Percentiles rank a stretch among this genome's conserved stretches.
phyloP scores from a whole-genome alignment of 2,888 invertebrate species.

The Euzophera pinguis region DNA sequence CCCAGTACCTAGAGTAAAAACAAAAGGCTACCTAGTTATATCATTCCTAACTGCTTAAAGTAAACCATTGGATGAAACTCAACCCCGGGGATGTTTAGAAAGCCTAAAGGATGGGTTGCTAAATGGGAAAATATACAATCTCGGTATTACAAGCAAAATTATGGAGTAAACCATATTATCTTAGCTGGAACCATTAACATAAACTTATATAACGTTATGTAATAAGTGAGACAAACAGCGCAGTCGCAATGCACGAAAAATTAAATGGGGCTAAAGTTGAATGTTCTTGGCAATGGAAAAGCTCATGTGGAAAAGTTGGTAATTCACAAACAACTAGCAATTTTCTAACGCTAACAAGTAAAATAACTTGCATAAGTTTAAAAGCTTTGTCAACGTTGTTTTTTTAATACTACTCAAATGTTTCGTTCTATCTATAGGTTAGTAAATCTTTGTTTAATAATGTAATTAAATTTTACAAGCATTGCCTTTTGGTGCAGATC shows the following conservation, averaged over 20 bases:
- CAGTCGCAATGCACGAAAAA: constrained; percentile 25
- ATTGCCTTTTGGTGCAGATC: no score
- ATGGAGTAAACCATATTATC: not conserved
- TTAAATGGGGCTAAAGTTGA: constrained; percentile 26
- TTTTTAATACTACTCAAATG: no score
- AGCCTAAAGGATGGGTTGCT: constrained; percentile 8
- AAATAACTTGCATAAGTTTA: no score
- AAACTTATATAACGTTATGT: constrained; percentile 17
- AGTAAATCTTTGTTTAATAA: no score
- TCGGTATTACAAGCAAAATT: not conserved
- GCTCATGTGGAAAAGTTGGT: constrained; percentile 15
- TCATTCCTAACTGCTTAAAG: constrained; percentile 8
- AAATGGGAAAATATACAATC: not conserved
- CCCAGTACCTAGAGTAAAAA: constrained; percentile 2
- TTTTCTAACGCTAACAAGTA: no score
- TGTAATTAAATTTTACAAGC: no score
- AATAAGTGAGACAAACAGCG: constrained; percentile 22
- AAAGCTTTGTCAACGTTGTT: no score
- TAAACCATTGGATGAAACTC: constrained; percentile 1
- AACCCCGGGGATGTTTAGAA: constrained; percentile 7
- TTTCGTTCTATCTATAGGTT: no score
- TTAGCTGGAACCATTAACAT: not conserved
- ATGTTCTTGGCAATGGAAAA: constrained; percentile 23
- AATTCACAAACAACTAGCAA: no score
- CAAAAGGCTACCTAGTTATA: not conserved